These are phyloP conservation scores for Amphipyra berbera DNA, from an alignment of 2,888 invertebrate genomes.

Conservation along the genomic window DNA sequence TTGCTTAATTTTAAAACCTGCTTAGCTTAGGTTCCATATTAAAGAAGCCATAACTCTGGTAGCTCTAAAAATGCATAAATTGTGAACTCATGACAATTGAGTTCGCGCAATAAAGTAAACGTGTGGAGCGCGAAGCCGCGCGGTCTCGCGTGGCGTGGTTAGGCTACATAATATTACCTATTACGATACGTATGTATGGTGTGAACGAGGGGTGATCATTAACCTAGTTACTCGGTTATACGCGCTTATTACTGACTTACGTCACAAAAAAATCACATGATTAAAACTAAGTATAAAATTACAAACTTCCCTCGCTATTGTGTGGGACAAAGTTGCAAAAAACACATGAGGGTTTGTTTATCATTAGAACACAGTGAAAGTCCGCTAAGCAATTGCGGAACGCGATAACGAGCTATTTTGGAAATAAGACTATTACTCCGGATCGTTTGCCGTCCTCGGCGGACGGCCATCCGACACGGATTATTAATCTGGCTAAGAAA, in stretches of 20 bases:
- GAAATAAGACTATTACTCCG: conserved; percentile 54
- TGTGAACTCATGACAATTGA: conserved; percentile 34
- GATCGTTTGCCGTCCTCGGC: conserved; percentile 31
- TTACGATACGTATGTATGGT: conserved; percentile 45
- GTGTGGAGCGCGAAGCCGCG: conserved; percentile 7
- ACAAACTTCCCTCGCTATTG: conserved; percentile 2
- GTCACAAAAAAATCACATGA: conserved; percentile 46
- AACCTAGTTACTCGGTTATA: conserved; percentile 49
- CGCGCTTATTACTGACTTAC: conserved; percentile 41
- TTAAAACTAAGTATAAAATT: conserved; percentile 37
- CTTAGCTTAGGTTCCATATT: neutral
- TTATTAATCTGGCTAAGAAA: conserved; percentile 58
- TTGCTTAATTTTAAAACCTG: neutral
- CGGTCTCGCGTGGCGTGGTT: conserved; percentile 18
- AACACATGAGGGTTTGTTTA: conserved; percentile 26
- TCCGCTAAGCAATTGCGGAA: conserved; percentile 40
- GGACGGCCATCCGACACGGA: conserved; percentile 51
- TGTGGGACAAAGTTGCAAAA: conserved; percentile 11
- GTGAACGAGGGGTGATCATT: conserved; percentile 55
- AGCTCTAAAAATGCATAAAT: conserved; percentile 36
- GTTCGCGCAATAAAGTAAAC: conserved; percentile 20
- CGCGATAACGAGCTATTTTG: conserved; percentile 52
- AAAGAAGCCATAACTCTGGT: conserved; percentile 15
- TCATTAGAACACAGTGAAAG: conserved; percentile 49
- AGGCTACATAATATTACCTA: conserved; percentile 35